Conservation (phyloP, 2,888 invertebrate genomes). For the Athalia cordata region DNA sequence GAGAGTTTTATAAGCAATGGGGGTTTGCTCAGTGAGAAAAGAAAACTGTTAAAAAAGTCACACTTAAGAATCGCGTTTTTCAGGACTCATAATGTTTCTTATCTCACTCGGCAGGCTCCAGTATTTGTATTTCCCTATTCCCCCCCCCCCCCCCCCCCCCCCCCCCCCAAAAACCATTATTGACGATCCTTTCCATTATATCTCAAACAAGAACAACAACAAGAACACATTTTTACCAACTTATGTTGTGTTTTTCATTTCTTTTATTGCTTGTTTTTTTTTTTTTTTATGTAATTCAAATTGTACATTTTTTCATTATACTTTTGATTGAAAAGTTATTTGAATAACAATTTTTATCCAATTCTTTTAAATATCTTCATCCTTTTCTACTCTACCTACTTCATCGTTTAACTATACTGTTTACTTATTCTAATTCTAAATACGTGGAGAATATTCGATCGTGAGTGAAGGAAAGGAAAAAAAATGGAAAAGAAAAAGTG, state of each 20-base stretch:
- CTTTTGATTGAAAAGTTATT: background rate
- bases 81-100: background rate
- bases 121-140: constrained; percentile 9
- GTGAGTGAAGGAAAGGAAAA: background rate
- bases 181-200: background rate
- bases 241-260: background rate
- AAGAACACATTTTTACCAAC: constrained; percentile 10
- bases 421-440: background rate
- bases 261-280: background rate
- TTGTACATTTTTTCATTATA: background rate
- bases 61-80: background rate
- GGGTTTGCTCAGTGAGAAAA: constrained; percentile 23
- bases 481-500: background rate
- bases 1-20: constrained; percentile 38
- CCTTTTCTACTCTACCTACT: background rate
- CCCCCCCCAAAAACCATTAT: background rate
- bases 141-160: background rate
- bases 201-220: background rate
- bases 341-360: background rate
- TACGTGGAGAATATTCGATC: constrained; percentile 9
- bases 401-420: background rate
- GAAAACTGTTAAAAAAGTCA: background rate
- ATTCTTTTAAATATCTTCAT: background rate
- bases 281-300: background rate
- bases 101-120: constrained; percentile 24